Percentiles rank a stretch among this genome's conserved stretches.
Conservation (phyloP, 2,888 invertebrate genomes). For the Ditylenchus weischeri region DNA sequence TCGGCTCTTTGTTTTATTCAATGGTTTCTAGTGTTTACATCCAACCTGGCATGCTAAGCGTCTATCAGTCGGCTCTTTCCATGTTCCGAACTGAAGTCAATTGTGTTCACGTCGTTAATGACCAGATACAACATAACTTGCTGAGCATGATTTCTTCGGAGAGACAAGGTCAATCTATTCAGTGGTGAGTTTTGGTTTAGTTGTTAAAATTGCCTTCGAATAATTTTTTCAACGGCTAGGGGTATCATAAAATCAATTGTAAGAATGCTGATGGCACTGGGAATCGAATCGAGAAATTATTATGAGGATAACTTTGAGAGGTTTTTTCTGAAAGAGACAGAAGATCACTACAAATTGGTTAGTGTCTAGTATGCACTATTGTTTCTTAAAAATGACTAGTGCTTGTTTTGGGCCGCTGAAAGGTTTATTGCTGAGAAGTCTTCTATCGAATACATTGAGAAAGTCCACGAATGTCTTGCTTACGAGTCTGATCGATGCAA, state of each 20-base stretch:
- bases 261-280: conserved; percentile 81
- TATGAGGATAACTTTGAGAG: conserved; percentile 98
- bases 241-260: conserved; percentile 96
- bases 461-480: conserved; percentile 83
- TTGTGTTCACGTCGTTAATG: conserved; percentile 85
- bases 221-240: conserved; percentile 61
- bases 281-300: conserved; percentile 81
- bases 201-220: too few species aligned
- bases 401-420: conserved; percentile 79
- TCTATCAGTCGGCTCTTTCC: conserved; percentile 71
- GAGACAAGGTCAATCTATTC: conserved; percentile 80
- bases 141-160: conserved; percentile 92
- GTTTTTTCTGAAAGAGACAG: conserved; percentile 75
- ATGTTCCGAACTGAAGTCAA: conserved; percentile 97
- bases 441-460: conserved; percentile 95
- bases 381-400: too few species aligned
- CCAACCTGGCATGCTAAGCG: too few species aligned
- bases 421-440: conserved; percentile 95
- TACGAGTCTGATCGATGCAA: conserved; percentile 96
- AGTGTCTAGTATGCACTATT: too few species aligned
- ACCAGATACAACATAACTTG: conserved; percentile 74
- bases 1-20: too few species aligned
- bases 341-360: too few species aligned
- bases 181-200: conserved; percentile 33
- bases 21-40: too few species aligned